Conservation (phyloP, 2,888 invertebrate species). For the Hirtodrosophila alboralis region DNA sequence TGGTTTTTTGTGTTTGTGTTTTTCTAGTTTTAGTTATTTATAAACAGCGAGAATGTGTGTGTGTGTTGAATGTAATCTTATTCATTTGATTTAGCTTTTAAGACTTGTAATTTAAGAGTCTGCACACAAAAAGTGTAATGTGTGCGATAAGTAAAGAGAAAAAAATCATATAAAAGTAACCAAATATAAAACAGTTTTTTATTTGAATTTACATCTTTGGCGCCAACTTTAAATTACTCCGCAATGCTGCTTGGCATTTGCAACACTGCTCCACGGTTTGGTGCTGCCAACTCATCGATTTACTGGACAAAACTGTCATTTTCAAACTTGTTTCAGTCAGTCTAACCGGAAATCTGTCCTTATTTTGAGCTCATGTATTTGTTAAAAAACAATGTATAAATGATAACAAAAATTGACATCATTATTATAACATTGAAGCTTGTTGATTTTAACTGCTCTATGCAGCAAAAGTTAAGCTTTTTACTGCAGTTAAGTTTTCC, state of each 20-base stretch:
- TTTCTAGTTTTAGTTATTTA: conserved; percentile 77
- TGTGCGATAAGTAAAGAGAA: conserved; percentile 60
- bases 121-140: conserved; percentile 57
- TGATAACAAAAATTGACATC: too few relatives aligned
- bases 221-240: conserved; percentile 9
- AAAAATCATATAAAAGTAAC: conserved; percentile 52
- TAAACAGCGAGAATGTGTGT: conserved; percentile 43
- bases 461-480: too few relatives aligned
- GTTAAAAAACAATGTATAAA: too few relatives aligned
- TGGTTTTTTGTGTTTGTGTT: conserved; percentile 75
- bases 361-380: too few relatives aligned
- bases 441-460: too few relatives aligned
- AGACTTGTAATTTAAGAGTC: conserved; percentile 58
- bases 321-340: too few relatives aligned
- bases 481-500: too few relatives aligned
- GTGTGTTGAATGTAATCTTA: conserved; percentile 55
- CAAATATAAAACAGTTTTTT: conserved; percentile 33
- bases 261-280: too few relatives aligned
- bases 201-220: conserved; percentile 24
- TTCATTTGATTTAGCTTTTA: conserved; percentile 64
- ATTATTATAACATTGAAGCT: too few relatives aligned
- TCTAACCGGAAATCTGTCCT: too few relatives aligned
- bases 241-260: neutral
- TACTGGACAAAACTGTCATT: too few relatives aligned
- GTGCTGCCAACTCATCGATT: too few relatives aligned